Conservation (phyloP, 2,113 vertebrate genomes). For the Cryptoleucopteryx plumbea region DNA sequence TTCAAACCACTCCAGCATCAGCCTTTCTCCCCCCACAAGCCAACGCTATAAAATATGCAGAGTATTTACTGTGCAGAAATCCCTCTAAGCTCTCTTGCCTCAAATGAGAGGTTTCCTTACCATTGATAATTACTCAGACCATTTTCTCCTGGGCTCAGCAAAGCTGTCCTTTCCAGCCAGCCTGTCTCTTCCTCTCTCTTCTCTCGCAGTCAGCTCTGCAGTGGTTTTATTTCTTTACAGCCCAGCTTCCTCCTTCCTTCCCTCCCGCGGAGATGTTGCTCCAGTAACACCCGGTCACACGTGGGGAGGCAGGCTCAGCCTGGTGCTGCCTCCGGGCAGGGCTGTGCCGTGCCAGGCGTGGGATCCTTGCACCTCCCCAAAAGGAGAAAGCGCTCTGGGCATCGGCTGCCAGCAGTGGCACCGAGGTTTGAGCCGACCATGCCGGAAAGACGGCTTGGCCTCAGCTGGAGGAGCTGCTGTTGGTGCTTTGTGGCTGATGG, state of each 20-base stretch:
- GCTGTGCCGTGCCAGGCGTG: rapidly evolving
- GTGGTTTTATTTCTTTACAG: not conserved
- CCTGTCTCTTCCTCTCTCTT: not conserved
- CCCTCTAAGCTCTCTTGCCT: not conserved
- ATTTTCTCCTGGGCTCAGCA: not conserved
- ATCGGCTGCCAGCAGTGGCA: not conserved
- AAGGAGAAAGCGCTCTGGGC: rapidly evolving
- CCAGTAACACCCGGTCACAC: not conserved
- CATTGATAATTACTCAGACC: slow-evolving; percentile 36
- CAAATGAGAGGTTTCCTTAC: not conserved
- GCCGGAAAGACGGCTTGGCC: not conserved
- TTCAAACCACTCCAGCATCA: not conserved
- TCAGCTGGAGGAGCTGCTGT: not conserved
- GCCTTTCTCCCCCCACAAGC: not conserved
- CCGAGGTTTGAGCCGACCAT: rapidly evolving
- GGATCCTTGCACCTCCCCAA: rapidly evolving
- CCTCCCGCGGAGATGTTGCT: not conserved
- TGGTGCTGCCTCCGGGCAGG: not conserved
- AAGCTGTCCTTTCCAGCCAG: not conserved
- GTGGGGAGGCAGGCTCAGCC: not conserved
- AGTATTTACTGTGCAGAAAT: not conserved
- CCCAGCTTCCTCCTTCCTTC: not conserved
- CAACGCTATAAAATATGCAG: not conserved
- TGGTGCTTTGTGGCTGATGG: not conserved
- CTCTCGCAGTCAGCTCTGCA: not conserved